phyloP scores from a whole-genome alignment of 2,888 invertebrate genomes.

The Norana najaformis region DNA sequence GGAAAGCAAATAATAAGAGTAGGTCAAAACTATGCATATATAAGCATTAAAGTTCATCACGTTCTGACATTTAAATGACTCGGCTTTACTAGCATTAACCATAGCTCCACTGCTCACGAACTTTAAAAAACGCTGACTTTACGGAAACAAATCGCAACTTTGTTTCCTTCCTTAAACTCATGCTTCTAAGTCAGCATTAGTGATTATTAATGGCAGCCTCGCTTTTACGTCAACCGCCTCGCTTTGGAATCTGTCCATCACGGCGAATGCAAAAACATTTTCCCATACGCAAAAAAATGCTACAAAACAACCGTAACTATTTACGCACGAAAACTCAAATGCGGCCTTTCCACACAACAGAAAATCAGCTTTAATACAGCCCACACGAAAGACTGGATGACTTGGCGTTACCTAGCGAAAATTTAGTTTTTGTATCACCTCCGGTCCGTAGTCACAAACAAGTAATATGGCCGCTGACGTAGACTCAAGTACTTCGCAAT shows the following conservation, averaged over 20 bases:
- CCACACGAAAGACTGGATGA: background rate
- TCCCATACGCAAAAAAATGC: background rate
- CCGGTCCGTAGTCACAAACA: conserved; percentile 22
- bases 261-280: background rate
- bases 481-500: conserved; percentile 13
- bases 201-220: conserved; percentile 13
- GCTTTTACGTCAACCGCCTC: background rate
- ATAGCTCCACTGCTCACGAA: background rate
- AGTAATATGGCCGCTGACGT: conserved; percentile 23
- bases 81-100: background rate
- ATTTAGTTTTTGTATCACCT: conserved; percentile 7
- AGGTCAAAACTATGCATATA: background rate
- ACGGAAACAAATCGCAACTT: background rate
- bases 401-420: background rate
- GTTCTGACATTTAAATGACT: background rate
- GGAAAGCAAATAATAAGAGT: background rate
- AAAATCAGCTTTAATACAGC: background rate
- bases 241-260: conserved; percentile 13
- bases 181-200: background rate
- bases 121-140: background rate
- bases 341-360: background rate
- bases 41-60: background rate
- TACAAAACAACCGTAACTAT: background rate
- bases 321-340: conserved; percentile 1
- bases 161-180: background rate